These are phyloP conservation scores for Aethes cnicana DNA, from an alignment of 2,888 invertebrate genomes.

Conservation along the genomic window DNA sequence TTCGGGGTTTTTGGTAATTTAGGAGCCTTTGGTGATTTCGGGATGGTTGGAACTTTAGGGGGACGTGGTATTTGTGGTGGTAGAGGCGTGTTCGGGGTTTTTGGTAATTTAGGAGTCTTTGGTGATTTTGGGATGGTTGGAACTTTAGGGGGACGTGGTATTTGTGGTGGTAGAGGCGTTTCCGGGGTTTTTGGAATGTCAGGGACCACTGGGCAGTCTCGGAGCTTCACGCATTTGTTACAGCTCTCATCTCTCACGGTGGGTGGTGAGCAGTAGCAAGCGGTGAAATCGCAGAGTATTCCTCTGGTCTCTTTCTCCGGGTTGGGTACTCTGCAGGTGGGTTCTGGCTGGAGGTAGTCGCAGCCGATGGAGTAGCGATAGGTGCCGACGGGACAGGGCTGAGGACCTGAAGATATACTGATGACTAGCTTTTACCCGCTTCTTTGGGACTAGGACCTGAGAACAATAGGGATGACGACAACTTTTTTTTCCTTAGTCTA, in stretches of 20 bases:
- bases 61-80: background rate
- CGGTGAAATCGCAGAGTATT: background rate
- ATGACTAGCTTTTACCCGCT: too few relatives aligned
- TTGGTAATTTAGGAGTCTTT: background rate
- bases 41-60: background rate
- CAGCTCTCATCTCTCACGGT: background rate
- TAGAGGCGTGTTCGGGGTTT: background rate
- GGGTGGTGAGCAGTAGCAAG: background rate
- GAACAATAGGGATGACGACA: too few relatives aligned
- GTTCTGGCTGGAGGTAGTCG: background rate
- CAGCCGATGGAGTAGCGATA: background rate
- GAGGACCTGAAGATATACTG: background rate
- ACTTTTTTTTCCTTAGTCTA: too few relatives aligned
- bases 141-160: background rate
- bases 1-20: background rate
- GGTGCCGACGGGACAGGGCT: background rate
- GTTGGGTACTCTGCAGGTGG: background rate
- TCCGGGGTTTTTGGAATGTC: background rate
- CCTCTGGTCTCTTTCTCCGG: background rate
- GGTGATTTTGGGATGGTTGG: background rate
- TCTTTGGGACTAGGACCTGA: too few relatives aligned
- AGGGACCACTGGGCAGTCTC: background rate
- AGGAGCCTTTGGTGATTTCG: background rate
- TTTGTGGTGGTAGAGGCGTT: background rate
- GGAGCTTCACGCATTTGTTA: background rate